Percentiles rank a stretch among this genome's conserved stretches.
Evolutionary conservation across 2,888 invertebrate species (phyloP).

Genomic region (Apotomis betuletana): DNA sequence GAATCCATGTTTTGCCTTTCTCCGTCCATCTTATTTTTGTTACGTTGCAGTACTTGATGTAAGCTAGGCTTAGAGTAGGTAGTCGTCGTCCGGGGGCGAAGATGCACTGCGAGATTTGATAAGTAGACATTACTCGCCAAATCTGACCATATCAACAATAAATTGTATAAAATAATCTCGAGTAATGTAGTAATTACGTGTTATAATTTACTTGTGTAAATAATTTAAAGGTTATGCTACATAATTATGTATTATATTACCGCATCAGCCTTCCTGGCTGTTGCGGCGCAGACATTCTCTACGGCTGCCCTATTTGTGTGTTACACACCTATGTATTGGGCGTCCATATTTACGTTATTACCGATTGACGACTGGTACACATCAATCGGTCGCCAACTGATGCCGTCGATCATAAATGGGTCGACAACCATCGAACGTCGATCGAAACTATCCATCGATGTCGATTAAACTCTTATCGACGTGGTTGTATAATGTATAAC

Average conservation of each 20-base stretch:
- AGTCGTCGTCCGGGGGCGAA: conserved; percentile 19
- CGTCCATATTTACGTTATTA: too few species aligned
- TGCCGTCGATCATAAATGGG: too few species aligned
- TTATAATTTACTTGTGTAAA: conserved; percentile 25
- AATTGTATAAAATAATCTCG: conserved; percentile 48
- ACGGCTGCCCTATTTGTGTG: too few species aligned
- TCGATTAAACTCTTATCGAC: neutral
- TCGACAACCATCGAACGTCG: too few species aligned
- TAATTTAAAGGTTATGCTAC: conserved; percentile 15
- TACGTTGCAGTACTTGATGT: conserved; percentile 32
- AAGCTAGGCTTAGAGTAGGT: conserved; percentile 24
- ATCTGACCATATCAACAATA: conserved; percentile 59
- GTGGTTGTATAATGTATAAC: neutral
- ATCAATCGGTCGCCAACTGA: too few species aligned
- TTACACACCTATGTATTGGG: too few species aligned
- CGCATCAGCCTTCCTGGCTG: too few species aligned
- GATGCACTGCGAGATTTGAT: conserved; percentile 77
- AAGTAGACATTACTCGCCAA: conserved; percentile 65
- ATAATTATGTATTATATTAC: neutral
- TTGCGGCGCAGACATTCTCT: too few species aligned
- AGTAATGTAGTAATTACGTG: conserved; percentile 44
- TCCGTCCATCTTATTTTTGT: conserved; percentile 39
- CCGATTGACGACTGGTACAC: too few species aligned
- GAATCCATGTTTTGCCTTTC: conserved; percentile 35
- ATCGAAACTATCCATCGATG: too few species aligned